phyloP scores from a whole-genome alignment of 2,888 invertebrate genomes.

The Paralinhomoeus sp. region DNA sequence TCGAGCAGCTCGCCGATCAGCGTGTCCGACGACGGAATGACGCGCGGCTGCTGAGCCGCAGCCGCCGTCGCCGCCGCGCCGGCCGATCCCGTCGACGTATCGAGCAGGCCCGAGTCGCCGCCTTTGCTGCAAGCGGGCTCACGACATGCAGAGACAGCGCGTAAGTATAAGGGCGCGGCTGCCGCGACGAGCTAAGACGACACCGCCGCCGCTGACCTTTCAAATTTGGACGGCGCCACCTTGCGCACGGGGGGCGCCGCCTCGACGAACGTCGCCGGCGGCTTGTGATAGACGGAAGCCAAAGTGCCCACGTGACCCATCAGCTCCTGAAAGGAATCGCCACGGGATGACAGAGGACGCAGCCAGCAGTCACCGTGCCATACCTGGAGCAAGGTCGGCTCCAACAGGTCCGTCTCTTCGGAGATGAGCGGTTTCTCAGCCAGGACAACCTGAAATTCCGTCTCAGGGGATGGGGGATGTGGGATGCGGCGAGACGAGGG shows the following conservation, averaged over 20 bases:
- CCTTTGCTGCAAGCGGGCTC: no score
- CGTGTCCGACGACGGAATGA: conserved; percentile 58
- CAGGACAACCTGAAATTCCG: conserved; percentile 44
- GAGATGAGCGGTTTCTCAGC: conserved; percentile 97
- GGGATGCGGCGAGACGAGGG: no score
- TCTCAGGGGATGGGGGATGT: not conserved
- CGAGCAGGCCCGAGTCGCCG: no score
- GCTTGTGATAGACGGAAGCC: conserved; percentile 96
- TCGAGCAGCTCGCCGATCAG: conserved; percentile 84
- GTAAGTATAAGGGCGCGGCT: no score
- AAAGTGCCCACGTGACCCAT: conserved; percentile 81
- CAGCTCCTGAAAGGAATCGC: no score
- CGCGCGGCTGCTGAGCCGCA: conserved; percentile 26
- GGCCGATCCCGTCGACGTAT: no score
- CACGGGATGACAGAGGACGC: no score
- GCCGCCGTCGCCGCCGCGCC: conserved; percentile 13
- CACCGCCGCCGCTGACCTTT: no score
- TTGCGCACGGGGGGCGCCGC: conserved; percentile 33
- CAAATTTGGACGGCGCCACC: conserved; percentile 13
- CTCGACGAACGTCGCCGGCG: conserved; percentile 93
- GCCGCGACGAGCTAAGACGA: no score
- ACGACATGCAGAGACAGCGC: not conserved
- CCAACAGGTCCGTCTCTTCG: conserved; percentile 89
- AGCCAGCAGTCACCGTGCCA: conserved; percentile 38
- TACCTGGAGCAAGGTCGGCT: conserved; percentile 88